Base-by-base conservation (phyloP, 2,113 vertebrate species). In the Stercorarius parasiticus region DNA sequence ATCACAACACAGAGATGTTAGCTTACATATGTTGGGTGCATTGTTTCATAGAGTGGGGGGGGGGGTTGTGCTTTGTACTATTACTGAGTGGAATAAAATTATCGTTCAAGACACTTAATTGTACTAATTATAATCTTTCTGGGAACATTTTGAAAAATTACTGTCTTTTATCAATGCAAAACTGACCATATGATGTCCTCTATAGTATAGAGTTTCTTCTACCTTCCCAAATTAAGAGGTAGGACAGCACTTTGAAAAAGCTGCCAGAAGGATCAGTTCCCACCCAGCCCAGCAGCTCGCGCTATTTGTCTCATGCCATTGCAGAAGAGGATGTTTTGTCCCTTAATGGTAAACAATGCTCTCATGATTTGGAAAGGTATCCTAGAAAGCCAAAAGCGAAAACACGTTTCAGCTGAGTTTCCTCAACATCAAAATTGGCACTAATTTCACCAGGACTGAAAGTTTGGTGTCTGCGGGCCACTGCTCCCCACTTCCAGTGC, bases 71-170 rank as follows among this genome's bases (percentile, higher is more conserved):
- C 36, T 65, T 71, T 49, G 49, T 74, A n/a, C 86, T 58, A 45
- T 92, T 66, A 74, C 47, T 26, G 73, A 87, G 72, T 18, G 74
- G 80, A 87, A 89, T 74, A 80, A 94, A 96, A 96, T 81, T 32
- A 66, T 84, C 42, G 49, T 74, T 76, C 2, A 26, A 96, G 92
- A 67, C 25, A 55, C 38, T 91, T 91, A 92, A 95, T 91, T 91
- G 84, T 47, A 62, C 78, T 91, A 90, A 97, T 96, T 88, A 88
- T 43, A 47, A 90, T 52, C 76, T 81, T 88, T 88, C 49, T 5
- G 56, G 82, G 93, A 95, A 86, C 62, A 79, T 80, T 84, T 40
- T 50, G 89, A 59, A 85, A 96, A 95, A 93, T 94, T 58, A 58
- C 74, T 79, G 50, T 64, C 74, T 90, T 93, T 69, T 52, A 67